These are phyloP conservation scores for Luehdorfia chinensis DNA, from an alignment of 1,140 invertebrate genomes.

Conservation along the genomic window DNA sequence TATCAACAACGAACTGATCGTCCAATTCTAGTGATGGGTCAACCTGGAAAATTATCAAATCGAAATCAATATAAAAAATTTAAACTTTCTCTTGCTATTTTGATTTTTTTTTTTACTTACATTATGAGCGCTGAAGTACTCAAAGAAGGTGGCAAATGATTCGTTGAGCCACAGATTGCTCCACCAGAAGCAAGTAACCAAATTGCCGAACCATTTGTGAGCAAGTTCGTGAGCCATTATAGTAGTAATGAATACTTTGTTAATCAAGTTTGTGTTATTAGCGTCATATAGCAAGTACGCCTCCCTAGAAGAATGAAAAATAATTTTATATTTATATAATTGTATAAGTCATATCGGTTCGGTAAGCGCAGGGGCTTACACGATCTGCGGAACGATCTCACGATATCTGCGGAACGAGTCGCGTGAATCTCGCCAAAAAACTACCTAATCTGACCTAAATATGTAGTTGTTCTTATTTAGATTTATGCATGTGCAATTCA, in stretches of 20 bases:
- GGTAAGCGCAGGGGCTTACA: no score
- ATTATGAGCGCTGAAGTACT: constrained; percentile 79
- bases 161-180: constrained; percentile 84
- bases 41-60: constrained; percentile 46
- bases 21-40: constrained; percentile 69
- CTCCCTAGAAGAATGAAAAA: constrained; percentile 73
- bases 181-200: constrained; percentile 85
- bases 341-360: constrained; percentile 12
- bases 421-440: no score
- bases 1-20: constrained; percentile 80
- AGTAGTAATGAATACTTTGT: constrained; percentile 74
- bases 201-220: constrained; percentile 84
- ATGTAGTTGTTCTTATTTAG: no score
- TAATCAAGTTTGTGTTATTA: constrained; percentile 62
- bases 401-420: no score
- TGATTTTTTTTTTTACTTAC: constrained; percentile 52
- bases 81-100: constrained; percentile 33
- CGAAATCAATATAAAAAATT: constrained; percentile 4
- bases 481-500: no score
- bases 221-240: constrained; percentile 82
- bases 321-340: constrained; percentile 1
- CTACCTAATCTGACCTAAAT: no score
- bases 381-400: no score
- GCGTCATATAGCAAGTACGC: constrained; percentile 78
- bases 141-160: constrained; percentile 82